Percentiles rank a stretch among this genome's conserved stretches.
phyloP scores from a whole-genome alignment of 2,113 vertebrate genomes.

The Phalacrocorax pelagicus region DNA sequence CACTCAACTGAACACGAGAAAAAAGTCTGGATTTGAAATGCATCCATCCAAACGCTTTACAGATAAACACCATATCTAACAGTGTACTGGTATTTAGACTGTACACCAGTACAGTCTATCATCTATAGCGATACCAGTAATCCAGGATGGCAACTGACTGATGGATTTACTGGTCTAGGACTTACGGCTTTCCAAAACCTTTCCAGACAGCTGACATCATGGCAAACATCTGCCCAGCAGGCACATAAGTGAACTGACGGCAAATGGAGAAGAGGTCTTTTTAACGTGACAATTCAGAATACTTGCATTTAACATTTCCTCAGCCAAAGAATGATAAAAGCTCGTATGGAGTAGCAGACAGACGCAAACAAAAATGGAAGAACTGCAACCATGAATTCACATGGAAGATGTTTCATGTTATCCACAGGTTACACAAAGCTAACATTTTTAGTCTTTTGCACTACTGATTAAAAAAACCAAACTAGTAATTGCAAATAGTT shows the following conservation, averaged over 20 bases:
- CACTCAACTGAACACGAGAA: neutral
- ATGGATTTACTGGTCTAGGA: neutral
- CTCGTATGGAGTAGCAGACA: neutral
- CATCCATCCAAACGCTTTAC: neutral
- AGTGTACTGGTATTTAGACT: neutral
- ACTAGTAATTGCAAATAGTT: neutral
- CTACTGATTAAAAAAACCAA: neutral
- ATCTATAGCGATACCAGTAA: neutral
- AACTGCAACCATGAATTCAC: neutral
- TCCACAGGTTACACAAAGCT: neutral
- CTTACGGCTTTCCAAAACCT: neutral
- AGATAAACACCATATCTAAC: neutral
- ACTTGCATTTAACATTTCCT: neutral
- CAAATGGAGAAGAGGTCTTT: neutral
- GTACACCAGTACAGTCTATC: neutral
- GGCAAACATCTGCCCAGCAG: neutral
- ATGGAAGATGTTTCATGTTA: neutral
- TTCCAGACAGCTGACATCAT: neutral
- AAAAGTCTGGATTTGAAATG: neutral
- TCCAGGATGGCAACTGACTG: neutral
- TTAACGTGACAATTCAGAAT: neutral
- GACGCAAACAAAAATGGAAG: fast-evolving
- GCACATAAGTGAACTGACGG: neutral
- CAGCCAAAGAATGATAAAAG: neutral
- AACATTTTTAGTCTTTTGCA: neutral